Evolutionary conservation across 2,888 invertebrate species (phyloP).

Genomic region (Clusia tigrina): DNA sequence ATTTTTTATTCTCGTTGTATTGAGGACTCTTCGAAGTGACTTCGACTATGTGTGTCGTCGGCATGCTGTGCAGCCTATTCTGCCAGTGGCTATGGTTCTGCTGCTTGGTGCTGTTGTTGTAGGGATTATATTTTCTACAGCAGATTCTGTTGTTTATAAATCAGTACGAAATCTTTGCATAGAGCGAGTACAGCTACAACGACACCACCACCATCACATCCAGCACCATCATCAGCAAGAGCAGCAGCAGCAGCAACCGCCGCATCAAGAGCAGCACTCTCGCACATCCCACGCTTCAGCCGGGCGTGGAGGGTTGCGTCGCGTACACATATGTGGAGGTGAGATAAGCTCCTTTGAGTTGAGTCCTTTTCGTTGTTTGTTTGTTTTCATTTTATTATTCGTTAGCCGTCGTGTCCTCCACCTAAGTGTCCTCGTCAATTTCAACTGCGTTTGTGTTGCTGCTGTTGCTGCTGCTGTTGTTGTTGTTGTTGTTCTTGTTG

Average conservation of each 20-base stretch:
- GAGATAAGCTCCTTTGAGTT: background rate
- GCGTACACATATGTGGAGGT: conserved; percentile 1
- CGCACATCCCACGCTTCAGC: background rate
- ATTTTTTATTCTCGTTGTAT: background rate
- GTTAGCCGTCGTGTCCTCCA: background rate
- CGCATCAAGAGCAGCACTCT: background rate
- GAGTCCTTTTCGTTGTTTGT: background rate
- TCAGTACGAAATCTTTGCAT: conserved; percentile 22
- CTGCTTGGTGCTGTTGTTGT: conserved; percentile 2
- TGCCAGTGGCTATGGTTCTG: conserved; percentile 10
- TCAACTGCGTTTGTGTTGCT: background rate
- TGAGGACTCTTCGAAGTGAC: too few species aligned
- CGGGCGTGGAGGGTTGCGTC: background rate
- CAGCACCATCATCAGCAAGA: too few species aligned
- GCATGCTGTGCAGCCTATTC: background rate
- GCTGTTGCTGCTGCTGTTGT: too few species aligned
- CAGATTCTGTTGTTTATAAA: conserved; percentile 17
- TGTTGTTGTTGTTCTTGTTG: background rate
- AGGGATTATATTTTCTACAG: background rate
- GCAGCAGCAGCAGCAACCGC: background rate
- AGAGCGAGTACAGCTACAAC: background rate
- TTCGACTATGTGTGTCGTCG: conserved; percentile 24
- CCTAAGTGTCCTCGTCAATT: conserved; percentile 5
- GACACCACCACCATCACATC: background rate
- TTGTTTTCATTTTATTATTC: background rate